Evolutionary conservation across 2,888 invertebrate species (phyloP), one percentile per base, ranked within the genome.

Genomic region (Brenthis hecate): DNA sequence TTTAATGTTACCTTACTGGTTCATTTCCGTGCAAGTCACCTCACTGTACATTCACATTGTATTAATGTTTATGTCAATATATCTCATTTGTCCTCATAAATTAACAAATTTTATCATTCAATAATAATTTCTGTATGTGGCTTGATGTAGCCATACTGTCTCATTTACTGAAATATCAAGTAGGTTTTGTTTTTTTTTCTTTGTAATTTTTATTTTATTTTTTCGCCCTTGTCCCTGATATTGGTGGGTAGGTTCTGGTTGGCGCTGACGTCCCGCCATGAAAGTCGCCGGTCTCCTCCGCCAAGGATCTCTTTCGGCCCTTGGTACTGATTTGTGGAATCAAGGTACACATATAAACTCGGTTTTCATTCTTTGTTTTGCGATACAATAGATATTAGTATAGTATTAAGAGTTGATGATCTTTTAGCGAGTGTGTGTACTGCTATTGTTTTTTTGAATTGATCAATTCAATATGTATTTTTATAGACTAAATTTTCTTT

Each of bases 291-390:
- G 64, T 86, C 89, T 74, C 89, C 91, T 76, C 91, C 92, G 75
- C 86, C 91, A 71, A 81, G 87, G 81, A 91, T 92, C 91, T 92
- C 92, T 91, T 92, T 92, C 92, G 92, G 92, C 87, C 92, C 92
- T 80, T 92, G 92, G 92, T 87, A 89, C 86, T 92, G 87, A 89
- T 73, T 71, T 69, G 74, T 77, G 73, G 72, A 75, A 63, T 69
- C 56, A 73, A 73, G 74, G 73, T 74, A 74, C 57, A 65, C 61
- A 50, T n/a, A 50, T 56, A 51, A 36, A 61, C 36, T 53, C 19
- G 53, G 51, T 53, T 62, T 32, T 61, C 19, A 32, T 60, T 48
- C 8, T 51, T 23, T 51, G 13, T 62, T 53, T 53, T 62, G 51
- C 19, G 14, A 43, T 62, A 62, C 19, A 16, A 51, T 51, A 32